Base-by-base conservation (phyloP, 1,140 invertebrate genomes). In the Nephotettix cincticeps region DNA sequence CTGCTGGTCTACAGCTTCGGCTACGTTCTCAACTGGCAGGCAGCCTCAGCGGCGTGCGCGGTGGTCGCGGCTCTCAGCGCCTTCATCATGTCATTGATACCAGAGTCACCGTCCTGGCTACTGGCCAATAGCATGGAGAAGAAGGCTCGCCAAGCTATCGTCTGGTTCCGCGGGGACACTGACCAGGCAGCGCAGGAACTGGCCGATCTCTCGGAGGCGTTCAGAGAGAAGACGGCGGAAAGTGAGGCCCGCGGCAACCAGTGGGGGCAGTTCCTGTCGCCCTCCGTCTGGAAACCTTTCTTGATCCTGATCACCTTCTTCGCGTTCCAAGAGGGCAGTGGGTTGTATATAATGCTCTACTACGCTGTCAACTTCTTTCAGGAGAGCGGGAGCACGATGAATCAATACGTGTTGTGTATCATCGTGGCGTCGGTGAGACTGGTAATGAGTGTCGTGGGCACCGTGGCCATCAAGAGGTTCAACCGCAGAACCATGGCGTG, bases 271-370 rank as follows among this genome's bases (percentile, higher is more conserved):
- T 36, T 76, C 19, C 23, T 65, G 21, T 68, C 70, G 17, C 77
- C 83, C 0, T 79, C 78, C 43, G 83, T 86, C 0, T 80, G 89
- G 72, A 90, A 89, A 75, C 89, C 90, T 0, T 90, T 91, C 74
- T 72, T 86, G 0, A 83, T 90, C 1, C 80, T 91, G 0, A 81
- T 90, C 1, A 72, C 82, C 0, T 87, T 91, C 77, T 91, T 91
- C 79, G 75, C 87, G 4, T 86, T 90, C 69, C 90, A 91, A 83
- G 89, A 91, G 75, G 82, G 88, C 61, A 88, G 87, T 0, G 90
- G 90, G 1, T 90, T 91, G 19, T 91, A 93, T 79, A 88, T 90
- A 0, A 87, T 93, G 4, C 82, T 93, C 36, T 93, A 91, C 78
- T 93, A 93, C 74, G 88, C 88, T 0, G 88, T 92, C 0, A 86